phyloP scores from a whole-genome alignment of 2,888 invertebrate species.

The Notodonta dromedarius region DNA sequence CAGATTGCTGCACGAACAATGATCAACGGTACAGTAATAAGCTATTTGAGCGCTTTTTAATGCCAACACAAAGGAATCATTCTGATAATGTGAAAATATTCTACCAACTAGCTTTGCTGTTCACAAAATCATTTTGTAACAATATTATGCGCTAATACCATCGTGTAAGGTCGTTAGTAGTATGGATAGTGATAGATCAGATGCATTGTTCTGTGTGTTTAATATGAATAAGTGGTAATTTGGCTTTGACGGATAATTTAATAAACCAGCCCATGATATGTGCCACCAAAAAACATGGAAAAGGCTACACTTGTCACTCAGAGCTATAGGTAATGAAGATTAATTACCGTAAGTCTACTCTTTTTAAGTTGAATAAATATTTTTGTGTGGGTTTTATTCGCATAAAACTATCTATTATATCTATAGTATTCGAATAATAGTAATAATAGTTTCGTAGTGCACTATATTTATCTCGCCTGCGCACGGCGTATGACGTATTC shows the following conservation, averaged over 20 bases:
- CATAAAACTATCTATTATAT: too few species aligned
- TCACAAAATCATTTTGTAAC: not conserved
- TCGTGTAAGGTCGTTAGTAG: not conserved
- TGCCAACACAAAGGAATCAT: slow-evolving; percentile 39
- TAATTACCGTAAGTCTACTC: slow-evolving; percentile 13
- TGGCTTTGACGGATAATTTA: slow-evolving; percentile 41
- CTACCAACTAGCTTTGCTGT: slow-evolving; percentile 11
- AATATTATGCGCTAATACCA: slow-evolving; percentile 6
- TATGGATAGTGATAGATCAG: slow-evolving; percentile 7
- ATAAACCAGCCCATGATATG: slow-evolving; percentile 38
- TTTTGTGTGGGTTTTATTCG: too few species aligned
- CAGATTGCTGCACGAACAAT: slow-evolving; percentile 22
- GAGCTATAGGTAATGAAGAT: slow-evolving; percentile 33
- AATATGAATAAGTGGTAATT: slow-evolving; percentile 43
- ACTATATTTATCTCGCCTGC: too few species aligned
- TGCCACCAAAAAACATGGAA: slow-evolving; percentile 28
- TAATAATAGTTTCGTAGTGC: too few species aligned
- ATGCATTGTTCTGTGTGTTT: slow-evolving; percentile 17
- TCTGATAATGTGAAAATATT: slow-evolving; percentile 40
- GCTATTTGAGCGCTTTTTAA: slow-evolving; percentile 29
- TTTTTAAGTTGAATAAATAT: not conserved
- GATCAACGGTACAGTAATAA: slow-evolving; percentile 27
- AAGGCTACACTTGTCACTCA: slow-evolving; percentile 34
- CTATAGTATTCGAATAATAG: too few species aligned
- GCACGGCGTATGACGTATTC: too few species aligned